Conservation (phyloP, 2,797 vertebrate genomes). For the Oreonectes daqikongensis region DNA sequence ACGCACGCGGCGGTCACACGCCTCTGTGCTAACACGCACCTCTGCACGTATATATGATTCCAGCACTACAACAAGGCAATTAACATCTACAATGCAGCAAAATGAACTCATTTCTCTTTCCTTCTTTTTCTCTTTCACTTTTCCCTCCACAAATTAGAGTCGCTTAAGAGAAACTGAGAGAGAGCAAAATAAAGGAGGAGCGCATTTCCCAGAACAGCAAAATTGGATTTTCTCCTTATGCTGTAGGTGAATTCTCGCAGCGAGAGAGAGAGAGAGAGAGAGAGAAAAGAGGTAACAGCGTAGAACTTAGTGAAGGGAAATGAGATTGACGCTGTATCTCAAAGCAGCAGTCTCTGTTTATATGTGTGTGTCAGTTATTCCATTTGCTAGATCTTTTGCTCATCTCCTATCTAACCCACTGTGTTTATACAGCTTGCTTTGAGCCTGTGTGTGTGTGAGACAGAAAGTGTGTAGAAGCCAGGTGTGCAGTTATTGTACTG, state of each 20-base stretch:
- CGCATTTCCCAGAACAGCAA: slow-evolving; percentile 67
- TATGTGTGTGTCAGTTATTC: slow-evolving; percentile 24
- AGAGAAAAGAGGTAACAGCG: slow-evolving; percentile 16
- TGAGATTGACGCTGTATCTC: slow-evolving; percentile 26
- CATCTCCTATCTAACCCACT: slow-evolving; percentile 14
- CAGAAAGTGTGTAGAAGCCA: slow-evolving; percentile 29
- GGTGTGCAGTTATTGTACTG: slow-evolving; percentile 31
- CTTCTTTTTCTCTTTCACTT: slow-evolving; percentile 50
- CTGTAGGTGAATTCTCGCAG: slow-evolving; percentile 58
- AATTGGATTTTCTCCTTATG: slow-evolving; percentile 69
- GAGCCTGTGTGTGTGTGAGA: slow-evolving; percentile 6
- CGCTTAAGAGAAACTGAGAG: slow-evolving; percentile 27
- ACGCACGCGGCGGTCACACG: slow-evolving; percentile 18
- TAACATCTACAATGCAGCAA: slow-evolving; percentile 63
- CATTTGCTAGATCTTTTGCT: slow-evolving; percentile 20
- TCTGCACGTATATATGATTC: slow-evolving; percentile 36
- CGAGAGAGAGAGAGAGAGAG: slow-evolving; percentile 9
- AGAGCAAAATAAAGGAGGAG: slow-evolving; percentile 24
- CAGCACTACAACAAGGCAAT: slow-evolving; percentile 64
- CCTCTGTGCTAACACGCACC: slow-evolving; percentile 3
- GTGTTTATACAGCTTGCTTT: slow-evolving; percentile 43
- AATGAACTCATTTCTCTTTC: slow-evolving; percentile 55
- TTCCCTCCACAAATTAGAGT: slow-evolving; percentile 59
- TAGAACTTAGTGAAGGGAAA: slow-evolving; percentile 1
- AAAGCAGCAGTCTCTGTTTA: slow-evolving; percentile 15